A percentile compares a stretch with the other conserved stretches of the same genome.
Conservation (phyloP, 2,888 invertebrate species). For the Malachius bipustulatus region DNA sequence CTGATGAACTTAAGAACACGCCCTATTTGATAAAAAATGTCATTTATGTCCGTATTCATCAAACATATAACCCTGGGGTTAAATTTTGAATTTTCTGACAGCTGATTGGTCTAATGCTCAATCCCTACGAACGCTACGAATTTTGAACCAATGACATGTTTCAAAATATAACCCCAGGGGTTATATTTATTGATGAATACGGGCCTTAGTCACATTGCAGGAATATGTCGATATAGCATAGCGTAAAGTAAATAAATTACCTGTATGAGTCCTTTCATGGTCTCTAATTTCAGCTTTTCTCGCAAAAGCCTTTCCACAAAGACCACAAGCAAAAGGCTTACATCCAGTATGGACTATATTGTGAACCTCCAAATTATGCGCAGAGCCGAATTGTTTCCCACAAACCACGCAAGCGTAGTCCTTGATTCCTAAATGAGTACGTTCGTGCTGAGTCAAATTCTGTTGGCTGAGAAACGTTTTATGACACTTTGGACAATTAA, state of each 20-base stretch:
- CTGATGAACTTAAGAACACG: too few species aligned
- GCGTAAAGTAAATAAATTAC: conserved; percentile 23
- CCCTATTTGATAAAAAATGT: too few species aligned
- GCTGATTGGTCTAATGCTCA: too few species aligned
- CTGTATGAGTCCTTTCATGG: conserved; percentile 71
- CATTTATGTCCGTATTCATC: too few species aligned
- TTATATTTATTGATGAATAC: too few species aligned
- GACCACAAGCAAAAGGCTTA: conserved; percentile 56
- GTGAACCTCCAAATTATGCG: conserved; percentile 61
- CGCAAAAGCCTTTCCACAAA: conserved; percentile 65
- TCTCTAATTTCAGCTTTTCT: conserved; percentile 66
- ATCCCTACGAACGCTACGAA: too few species aligned
- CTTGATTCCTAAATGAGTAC: conserved; percentile 59
- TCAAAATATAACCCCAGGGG: too few species aligned
- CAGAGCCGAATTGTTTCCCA: conserved; percentile 66
- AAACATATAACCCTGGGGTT: too few species aligned
- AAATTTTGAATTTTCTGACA: too few species aligned
- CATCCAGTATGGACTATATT: conserved; percentile 66
- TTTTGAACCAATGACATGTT: too few species aligned
- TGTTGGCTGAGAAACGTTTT: conserved; percentile 68
- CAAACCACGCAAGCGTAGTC: conserved; percentile 57
- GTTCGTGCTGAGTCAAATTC: conserved; percentile 62
- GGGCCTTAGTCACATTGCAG: too few species aligned
- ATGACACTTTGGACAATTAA: conserved; percentile 51
- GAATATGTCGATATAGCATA: too few species aligned